phyloP scores from a whole-genome alignment of 2,888 invertebrate species.

The Heliconius sara region DNA sequence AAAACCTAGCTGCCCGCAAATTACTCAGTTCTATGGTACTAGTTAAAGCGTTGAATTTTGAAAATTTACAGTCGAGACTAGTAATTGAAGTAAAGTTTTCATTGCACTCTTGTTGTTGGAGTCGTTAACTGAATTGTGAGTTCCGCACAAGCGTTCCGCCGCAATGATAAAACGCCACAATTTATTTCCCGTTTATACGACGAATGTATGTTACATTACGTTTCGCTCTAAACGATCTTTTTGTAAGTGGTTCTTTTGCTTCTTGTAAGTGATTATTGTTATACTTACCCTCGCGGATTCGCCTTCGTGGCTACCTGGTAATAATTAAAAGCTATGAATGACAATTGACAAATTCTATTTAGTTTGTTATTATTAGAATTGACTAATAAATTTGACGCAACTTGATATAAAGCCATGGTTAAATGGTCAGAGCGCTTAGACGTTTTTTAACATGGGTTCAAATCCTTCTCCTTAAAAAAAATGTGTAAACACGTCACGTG shows the following conservation, averaged over 20 bases:
- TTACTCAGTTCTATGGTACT: not conserved
- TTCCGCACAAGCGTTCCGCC: constrained; percentile 13
- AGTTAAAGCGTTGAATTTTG: constrained; percentile 17
- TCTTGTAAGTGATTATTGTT: not conserved
- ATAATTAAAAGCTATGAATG: no score
- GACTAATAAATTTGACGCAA: no score
- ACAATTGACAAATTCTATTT: no score
- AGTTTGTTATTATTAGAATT: no score
- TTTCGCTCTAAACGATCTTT: constrained; percentile 1
- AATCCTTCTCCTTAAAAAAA: no score
- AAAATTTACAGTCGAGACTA: constrained; percentile 9
- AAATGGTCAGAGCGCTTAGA: no score
- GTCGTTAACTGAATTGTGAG: constrained; percentile 26
- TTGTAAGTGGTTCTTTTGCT: not conserved
- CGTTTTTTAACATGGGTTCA: no score
- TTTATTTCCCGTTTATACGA: constrained; percentile 22
- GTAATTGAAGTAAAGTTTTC: constrained; percentile 29
- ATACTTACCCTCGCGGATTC: no score
- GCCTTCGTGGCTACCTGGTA: no score
- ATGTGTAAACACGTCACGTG: no score
- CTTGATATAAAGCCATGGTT: no score
- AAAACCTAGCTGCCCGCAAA: constrained; percentile 10
- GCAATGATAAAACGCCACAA: constrained; percentile 28
- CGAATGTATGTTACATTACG: constrained; percentile 9
- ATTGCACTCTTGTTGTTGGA: constrained; percentile 28